phyloP scores from a whole-genome alignment of 1,140 invertebrate genomes.

The Cherax quadricarinatus region DNA sequence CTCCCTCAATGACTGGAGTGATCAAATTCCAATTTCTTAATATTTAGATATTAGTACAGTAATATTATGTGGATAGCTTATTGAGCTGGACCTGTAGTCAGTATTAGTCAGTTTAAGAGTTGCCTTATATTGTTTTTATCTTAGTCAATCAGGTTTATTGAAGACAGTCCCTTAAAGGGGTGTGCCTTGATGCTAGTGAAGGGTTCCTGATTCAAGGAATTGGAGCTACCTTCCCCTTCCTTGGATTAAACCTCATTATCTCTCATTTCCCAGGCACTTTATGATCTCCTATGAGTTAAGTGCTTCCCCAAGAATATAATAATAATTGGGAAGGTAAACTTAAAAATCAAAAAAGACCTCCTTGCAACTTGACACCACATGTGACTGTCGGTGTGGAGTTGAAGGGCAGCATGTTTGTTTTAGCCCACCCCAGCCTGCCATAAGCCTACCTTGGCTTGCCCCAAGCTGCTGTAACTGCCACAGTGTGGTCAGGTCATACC shows the following conservation, averaged over 20 bases:
- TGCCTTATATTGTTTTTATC: neutral
- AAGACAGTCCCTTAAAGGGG: too few relatives aligned
- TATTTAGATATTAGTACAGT: neutral
- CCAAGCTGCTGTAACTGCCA: constrained; percentile 55
- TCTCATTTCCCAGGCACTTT: too few relatives aligned
- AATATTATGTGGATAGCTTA: neutral
- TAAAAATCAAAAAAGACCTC: neutral
- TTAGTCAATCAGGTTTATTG: neutral
- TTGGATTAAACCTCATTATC: too few relatives aligned
- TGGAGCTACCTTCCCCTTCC: too few relatives aligned
- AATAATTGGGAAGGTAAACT: neutral
- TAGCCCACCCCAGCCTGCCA: constrained; percentile 26
- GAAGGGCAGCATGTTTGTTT: constrained; percentile 38
- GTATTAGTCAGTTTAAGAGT: neutral
- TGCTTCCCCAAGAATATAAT: too few relatives aligned
- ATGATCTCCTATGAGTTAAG: too few relatives aligned
- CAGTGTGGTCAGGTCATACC: constrained; percentile 57
- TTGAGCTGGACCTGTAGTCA: neutral
- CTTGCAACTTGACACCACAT: constrained; percentile 51
- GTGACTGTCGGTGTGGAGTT: constrained; percentile 60
- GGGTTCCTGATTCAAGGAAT: too few relatives aligned
- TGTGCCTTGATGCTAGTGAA: too few relatives aligned
- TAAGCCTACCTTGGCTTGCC: constrained; percentile 44
- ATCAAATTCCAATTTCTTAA: neutral
- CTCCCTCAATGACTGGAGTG: constrained; percentile 61